A percentile compares a stretch with the other conserved stretches of the same genome.
phyloP scores from a whole-genome alignment of 2,113 vertebrate species.

The Leiothrix lutea region DNA sequence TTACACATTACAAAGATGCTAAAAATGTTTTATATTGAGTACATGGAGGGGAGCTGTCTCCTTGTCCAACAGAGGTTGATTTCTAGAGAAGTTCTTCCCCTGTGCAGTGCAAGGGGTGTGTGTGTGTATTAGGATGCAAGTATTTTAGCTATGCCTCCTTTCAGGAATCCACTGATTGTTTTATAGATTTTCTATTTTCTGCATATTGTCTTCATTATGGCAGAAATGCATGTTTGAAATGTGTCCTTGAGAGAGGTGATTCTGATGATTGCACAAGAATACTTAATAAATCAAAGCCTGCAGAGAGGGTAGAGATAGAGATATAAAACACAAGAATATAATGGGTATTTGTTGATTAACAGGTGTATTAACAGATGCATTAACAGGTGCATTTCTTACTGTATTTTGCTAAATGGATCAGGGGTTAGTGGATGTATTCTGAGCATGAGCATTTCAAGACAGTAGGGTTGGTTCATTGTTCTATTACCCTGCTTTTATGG shows the following conservation, averaged over 20 bases:
- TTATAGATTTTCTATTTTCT: background rate
- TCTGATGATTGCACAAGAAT: background rate
- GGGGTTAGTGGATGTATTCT: background rate
- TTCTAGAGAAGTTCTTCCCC: background rate
- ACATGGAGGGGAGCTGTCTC: accelerated
- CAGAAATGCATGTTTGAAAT: background rate
- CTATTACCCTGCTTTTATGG: background rate
- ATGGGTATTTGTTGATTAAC: background rate
- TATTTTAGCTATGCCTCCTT: background rate
- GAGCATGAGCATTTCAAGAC: background rate
- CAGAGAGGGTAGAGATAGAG: background rate
- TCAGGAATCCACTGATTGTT: background rate
- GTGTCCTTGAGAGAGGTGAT: background rate
- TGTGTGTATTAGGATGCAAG: background rate
- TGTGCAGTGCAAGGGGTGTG: background rate
- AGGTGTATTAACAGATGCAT: background rate
- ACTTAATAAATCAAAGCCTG: background rate
- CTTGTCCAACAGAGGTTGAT: background rate
- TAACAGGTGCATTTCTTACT: background rate
- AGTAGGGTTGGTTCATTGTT: background rate
- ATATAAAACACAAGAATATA: background rate
- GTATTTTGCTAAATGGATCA: background rate
- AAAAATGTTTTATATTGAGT: background rate
- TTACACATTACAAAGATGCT: background rate
- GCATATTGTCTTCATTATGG: background rate